Conservation (phyloP, 2,113 vertebrate species). For the Psephotus haematonotus region DNA sequence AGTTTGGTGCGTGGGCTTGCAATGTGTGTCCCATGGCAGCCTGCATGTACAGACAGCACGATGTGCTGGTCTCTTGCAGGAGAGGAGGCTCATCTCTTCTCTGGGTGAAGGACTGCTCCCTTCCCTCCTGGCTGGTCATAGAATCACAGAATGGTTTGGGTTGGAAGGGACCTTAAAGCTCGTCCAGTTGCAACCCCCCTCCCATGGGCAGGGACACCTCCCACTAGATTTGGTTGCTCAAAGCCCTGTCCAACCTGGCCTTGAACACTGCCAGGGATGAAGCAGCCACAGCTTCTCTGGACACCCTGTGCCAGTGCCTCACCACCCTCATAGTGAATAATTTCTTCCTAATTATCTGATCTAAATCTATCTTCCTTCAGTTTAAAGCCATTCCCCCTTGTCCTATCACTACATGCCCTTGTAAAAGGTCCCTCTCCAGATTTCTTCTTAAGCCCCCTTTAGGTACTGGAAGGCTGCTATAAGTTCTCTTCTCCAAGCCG, state of each 20-base stretch:
- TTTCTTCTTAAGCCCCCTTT: not conserved
- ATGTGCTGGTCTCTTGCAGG: not conserved
- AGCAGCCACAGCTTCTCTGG: not conserved
- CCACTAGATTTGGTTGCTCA: not conserved
- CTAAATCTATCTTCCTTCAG: not conserved
- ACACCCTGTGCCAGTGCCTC: not conserved
- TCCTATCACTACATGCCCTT: not conserved
- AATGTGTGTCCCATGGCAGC: not conserved
- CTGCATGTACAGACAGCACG: accelerated
- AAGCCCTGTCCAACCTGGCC: not conserved
- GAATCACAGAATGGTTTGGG: not conserved
- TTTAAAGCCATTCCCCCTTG: not conserved
- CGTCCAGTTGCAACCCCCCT: not conserved
- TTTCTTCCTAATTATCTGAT: not conserved
- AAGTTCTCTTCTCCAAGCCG: not conserved
- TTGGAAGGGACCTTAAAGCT: not conserved
- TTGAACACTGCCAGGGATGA: not conserved
- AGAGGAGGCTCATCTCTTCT: not conserved
- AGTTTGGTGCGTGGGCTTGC: not conserved
- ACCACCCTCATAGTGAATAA: not conserved
- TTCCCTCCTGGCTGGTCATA: not conserved
- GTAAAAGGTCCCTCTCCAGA: not conserved
- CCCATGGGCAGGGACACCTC: not conserved
- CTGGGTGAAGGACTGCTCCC: not conserved
- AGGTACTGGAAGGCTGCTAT: not conserved